Evolutionary conservation across 2,888 invertebrate species (phyloP), one percentile per base, ranked within the genome.

Genomic region (Galerucella pusilla): DNA sequence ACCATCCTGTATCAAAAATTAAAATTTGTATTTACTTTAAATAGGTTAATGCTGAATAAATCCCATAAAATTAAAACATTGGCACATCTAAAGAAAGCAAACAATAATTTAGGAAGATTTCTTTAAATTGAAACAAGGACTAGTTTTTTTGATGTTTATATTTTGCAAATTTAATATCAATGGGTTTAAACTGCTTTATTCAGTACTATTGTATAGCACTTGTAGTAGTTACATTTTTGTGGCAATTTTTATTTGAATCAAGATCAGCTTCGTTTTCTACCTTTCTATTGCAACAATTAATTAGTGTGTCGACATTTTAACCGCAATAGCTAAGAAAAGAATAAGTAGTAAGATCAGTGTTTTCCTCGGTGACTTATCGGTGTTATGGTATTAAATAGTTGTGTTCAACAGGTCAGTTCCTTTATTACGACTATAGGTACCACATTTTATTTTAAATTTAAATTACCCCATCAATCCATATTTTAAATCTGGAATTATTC

Each of bases 261-360:
- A 57, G 57, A 57, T 57, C 57, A 57, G 20, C 20, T 57, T 20
- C 16, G 20, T 20, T 16, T 57, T 57, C 57, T 20, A 16, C 57
- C 20, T 57, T 57, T 57, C 57, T 57, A 57, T 57, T 16, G 16
- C 16, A 57, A 20, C 20, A 57, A 57, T 57, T 20, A 52, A 7
- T 52, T 52, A 52, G 57, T 20, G 57, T 57, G 57, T 57, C 57
- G 57, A 16, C 57, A 57, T 57, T 57, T 16, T 57, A 57, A 20
- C 54, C 54, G 54, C n/a, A n/a, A 54, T n/a, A 54, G 54, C 54
- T 1, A 54, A 54, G 54, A 54, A 54, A 54, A 54, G 7, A 57
- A 16, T 57, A 7, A 42, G 35, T 42, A 57, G 57, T 57, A 10
- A 57, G 20, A 20, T 57, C 20, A 57, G 57, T 57, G 16, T 57